Conservation (phyloP, 2,113 vertebrate genomes). For the Asarcornis scutulata region DNA sequence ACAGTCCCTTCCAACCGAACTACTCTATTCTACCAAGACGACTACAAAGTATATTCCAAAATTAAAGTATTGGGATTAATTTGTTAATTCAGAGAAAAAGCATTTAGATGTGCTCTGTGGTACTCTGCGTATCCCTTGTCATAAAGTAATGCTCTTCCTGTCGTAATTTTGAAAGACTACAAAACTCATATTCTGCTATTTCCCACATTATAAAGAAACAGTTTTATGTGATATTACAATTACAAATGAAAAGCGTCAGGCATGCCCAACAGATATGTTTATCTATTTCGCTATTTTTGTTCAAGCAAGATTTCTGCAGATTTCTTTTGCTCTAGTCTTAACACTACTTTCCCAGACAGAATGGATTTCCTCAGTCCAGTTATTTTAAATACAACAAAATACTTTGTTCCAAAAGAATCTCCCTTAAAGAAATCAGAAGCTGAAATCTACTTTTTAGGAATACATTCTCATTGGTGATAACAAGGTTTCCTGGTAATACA, state of each 20-base stretch:
- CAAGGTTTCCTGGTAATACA: background rate
- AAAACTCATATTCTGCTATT: background rate
- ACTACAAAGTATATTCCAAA: background rate
- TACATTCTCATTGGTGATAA: background rate
- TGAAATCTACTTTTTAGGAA: constrained; percentile 21
- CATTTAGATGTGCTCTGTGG: background rate
- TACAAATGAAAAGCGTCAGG: background rate
- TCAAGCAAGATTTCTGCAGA: background rate
- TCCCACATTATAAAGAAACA: background rate
- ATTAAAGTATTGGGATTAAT: background rate
- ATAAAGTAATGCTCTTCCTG: background rate
- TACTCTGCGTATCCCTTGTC: background rate
- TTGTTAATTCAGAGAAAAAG: background rate
- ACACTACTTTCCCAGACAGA: background rate
- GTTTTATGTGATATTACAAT: background rate
- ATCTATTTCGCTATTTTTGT: background rate
- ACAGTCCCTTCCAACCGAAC: background rate
- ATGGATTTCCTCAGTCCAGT: background rate
- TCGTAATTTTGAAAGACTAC: background rate
- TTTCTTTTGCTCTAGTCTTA: background rate
- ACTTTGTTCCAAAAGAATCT: background rate
- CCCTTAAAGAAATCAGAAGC: constrained; percentile 13
- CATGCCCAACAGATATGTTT: background rate
- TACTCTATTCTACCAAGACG: background rate
- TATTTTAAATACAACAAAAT: constrained; percentile 26